Evolutionary conservation across 2,797 vertebrate species (phyloP).

Genomic region (Sitta carolinensis): DNA sequence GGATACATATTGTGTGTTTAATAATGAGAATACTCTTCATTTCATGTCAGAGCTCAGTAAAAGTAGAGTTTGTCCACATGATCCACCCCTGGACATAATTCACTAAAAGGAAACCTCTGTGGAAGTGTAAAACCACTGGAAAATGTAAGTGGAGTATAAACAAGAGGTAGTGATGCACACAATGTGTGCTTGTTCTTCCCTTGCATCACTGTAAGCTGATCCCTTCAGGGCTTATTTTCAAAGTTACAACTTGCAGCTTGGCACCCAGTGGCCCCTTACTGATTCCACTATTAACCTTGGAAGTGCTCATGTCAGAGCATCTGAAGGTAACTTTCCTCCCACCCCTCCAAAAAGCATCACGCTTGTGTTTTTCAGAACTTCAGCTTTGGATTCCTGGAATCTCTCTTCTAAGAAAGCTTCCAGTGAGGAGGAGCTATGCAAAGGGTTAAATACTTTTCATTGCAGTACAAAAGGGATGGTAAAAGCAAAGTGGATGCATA

Average conservation of each 20-base stretch:
- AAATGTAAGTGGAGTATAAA: not conserved
- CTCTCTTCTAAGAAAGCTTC: not conserved
- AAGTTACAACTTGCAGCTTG: not conserved
- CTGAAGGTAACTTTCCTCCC: not conserved
- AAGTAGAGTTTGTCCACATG: not conserved
- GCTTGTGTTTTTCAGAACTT: not conserved
- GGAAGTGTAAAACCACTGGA: not conserved
- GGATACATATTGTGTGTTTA: not conserved
- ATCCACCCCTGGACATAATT: not conserved
- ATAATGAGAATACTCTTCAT: not conserved
- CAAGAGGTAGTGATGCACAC: not conserved
- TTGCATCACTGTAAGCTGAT: not conserved
- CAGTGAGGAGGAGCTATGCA: not conserved
- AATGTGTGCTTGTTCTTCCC: not conserved
- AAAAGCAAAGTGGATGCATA: not conserved
- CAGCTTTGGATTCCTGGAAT: not conserved
- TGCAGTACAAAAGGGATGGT: not conserved
- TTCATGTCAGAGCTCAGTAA: not conserved
- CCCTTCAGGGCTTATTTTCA: not conserved
- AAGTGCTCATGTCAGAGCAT: not conserved
- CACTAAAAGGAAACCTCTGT: not conserved
- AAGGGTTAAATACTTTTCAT: not conserved
- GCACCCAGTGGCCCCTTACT: not conserved
- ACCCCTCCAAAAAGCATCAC: rapidly evolving
- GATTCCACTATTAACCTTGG: not conserved